Base-by-base conservation (phyloP, 2,113 vertebrate species). In the Galbula dea region DNA sequence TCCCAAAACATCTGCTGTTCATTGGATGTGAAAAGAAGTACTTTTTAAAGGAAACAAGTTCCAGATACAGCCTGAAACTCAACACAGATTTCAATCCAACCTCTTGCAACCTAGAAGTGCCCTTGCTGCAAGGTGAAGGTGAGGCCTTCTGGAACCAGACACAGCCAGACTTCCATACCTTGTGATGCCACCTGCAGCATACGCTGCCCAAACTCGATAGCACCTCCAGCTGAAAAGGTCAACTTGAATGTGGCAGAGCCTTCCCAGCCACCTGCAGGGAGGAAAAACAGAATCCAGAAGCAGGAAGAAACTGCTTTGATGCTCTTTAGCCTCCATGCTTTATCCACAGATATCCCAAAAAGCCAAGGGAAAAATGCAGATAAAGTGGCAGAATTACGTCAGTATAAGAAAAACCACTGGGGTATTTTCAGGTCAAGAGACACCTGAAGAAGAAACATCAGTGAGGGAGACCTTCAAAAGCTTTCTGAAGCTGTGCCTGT, bases 181-280 rank as follows among this genome's bases (percentile, higher is more conserved):
- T 99, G 99, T 19, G 98, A 98, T 4, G 99, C 99, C 66, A 99
- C 98, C 88, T 99, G 99, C 46, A 99, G 96, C 99, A 99, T 99
- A 51, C 97, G 96, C 89, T 99, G 99, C 48, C 99, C 99, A 45
- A 99, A 99, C 97, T 99, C 99, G 8, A 99, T 99, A 32, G 99
- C 99, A 30, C 99, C 99, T 43, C 99, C 99, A 10, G 98, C 97
- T 48, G 95, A 96, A 82, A 99, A 99, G 57, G 98, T 95, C 51
- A 99, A 85, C 96, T 98, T 99, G 96, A 99, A 99, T 0, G 96
- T 97, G 13, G 98, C 97, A 4, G 97, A 97, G 58, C 99, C 99
- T 90, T 99, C 99, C 99, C 99, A 99, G 92, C 99, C 99, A 9
- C 99, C 99, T 99, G 96, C 22, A 91, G 43, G 71, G 32, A 79